Evolutionary conservation across 2,113 vertebrate genomes (phyloP).

Genomic region (Sterrhoptilus dennistouni): DNA sequence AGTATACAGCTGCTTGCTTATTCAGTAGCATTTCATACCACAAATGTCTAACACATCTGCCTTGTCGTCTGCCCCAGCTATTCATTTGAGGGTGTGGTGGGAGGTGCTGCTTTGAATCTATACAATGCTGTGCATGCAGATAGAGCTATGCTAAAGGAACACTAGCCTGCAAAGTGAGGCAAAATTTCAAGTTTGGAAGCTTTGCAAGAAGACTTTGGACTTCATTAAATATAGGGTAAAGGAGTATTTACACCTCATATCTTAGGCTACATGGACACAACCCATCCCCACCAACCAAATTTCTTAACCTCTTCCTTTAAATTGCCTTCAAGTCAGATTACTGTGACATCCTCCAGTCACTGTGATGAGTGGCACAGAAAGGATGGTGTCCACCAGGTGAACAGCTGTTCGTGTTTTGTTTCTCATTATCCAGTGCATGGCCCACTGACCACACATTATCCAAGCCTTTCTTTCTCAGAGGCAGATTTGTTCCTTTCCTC

Average conservation of each 20-base stretch:
- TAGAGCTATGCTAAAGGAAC: background rate
- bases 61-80: background rate
- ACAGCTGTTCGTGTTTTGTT: background rate
- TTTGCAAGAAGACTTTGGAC: background rate
- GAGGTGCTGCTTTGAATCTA: background rate
- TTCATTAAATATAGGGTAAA: background rate
- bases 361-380: background rate
- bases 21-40: constrained; percentile 27
- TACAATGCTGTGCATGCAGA: background rate
- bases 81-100: background rate
- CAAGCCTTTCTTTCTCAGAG: background rate
- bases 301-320: background rate
- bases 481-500: background rate
- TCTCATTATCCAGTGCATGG: background rate
- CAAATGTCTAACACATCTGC: constrained; percentile 39
- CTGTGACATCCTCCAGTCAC: background rate
- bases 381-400: background rate
- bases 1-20: constrained; percentile 36
- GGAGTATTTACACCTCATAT: background rate
- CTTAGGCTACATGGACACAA: background rate
- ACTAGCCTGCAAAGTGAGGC: background rate
- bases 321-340: background rate
- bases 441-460: background rate
- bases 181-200: background rate
- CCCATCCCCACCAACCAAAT: background rate